Base-by-base conservation (phyloP, 2,797 vertebrate species). In the Centroberyx gerrardi region DNA sequence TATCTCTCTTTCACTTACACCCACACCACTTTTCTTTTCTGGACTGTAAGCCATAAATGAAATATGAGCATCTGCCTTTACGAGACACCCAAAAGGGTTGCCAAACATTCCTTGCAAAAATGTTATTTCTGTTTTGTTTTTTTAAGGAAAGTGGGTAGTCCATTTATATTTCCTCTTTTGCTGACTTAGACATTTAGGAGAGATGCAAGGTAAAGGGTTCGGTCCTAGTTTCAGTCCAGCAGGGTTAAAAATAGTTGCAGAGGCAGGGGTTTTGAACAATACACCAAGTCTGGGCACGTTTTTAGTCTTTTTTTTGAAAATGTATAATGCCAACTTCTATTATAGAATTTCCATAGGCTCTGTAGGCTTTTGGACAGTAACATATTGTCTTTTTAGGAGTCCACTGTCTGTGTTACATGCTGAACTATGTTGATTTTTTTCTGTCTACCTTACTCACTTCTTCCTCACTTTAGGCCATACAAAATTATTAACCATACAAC, bases 41-140 rank as follows among this genome's bases (percentile, higher is more conserved):
- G 29, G 28, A 52, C 18, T 44, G 2, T 17, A 28, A 42, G 36
- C 1, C 28, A 62, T 74, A 27, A 67, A 65, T 83, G 2, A 75
- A 77, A 76, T 62, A 78, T 76, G 64, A 70, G 46, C 1, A 27
- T 22, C 36, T 18, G 55, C 33, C 10, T 71, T 68, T 61, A 61
- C 48, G 31, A 71, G 53, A 68, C 22, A n/a, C 28, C 7, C 8
- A 42, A 60, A 69, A 8, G 27, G 10, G 13, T 4, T 52, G 51
- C 46, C 49, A 69, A 60, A 51, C 49, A 22, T 6, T 1, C 0
- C 33, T 49, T 64, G 44, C 4, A 15, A 31, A 66, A 70, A 65
- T 44, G 62, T 12, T 49, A 28, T 49, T 51, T 14, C 51, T 71
- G 60, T 40, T 72, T 51, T n/a, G n/a, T 80, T 72, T 29, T 51